Evolutionary conservation across 2,888 invertebrate species (phyloP).

Genomic region (Agrilus cyanescens): DNA sequence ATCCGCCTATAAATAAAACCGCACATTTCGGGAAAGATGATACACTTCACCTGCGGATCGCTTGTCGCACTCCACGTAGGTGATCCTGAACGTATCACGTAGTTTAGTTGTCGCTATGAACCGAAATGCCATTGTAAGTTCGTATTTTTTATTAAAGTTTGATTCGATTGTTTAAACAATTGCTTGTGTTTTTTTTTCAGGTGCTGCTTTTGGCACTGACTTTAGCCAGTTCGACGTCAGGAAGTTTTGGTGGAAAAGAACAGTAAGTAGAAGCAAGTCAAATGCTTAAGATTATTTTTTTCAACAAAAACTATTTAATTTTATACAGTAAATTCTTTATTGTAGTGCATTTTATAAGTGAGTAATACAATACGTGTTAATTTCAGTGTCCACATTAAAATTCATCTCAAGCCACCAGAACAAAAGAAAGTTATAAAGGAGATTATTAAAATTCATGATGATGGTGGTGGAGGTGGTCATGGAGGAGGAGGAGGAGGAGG

Average conservation of each 20-base stretch:
- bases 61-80: slow-evolving; percentile 11
- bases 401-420: slow-evolving; percentile 41
- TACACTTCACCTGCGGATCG: neutral
- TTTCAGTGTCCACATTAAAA: slow-evolving; percentile 45
- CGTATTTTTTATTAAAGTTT: no score
- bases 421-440: slow-evolving; percentile 30
- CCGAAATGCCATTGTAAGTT: no score
- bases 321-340: slow-evolving; percentile 1
- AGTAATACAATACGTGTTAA: slow-evolving; percentile 17
- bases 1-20: slow-evolving; percentile 19
- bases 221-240: slow-evolving; percentile 15
- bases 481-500: slow-evolving; percentile 6
- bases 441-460: slow-evolving; percentile 20
- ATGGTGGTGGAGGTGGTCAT: slow-evolving; percentile 3
- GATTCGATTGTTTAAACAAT: no score
- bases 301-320: neutral
- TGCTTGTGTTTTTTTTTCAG: slow-evolving; percentile 14
- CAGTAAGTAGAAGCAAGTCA: slow-evolving; percentile 21
- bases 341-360: no score
- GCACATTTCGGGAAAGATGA: slow-evolving; percentile 5
- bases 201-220: slow-evolving; percentile 16
- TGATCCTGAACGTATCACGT: no score
- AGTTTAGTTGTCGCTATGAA: no score
- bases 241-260: slow-evolving; percentile 26
- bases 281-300: slow-evolving; percentile 2